Base-by-base conservation (phyloP, 2,888 invertebrate genomes). In the Trachelus tabidus region DNA sequence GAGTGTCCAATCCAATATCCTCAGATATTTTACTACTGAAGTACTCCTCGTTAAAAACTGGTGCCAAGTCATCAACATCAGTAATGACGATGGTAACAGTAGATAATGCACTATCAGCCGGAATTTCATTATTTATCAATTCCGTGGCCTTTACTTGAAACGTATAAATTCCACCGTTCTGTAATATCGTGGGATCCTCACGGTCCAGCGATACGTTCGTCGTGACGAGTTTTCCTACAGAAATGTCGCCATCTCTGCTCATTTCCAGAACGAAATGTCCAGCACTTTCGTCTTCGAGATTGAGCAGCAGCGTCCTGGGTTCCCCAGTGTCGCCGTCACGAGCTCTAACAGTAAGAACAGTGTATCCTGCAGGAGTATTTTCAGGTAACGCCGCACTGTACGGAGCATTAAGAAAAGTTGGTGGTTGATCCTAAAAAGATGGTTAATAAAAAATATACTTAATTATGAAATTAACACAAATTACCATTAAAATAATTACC, bases 241-340 rank as follows among this genome's bases (percentile, higher is more conserved):
- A 93, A 0, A 95, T 94, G 15, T 93, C 91, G n/a, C 93, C 93
- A 12, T 93, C 92, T 33, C 93, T 92, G 3, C 93, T 93, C 1
- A 93, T 88, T 35, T 89, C 87, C 9, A 97, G 90, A 68, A 93
- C 93, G 85, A 97, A 97, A 89, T 96, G 96, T 0, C 94, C 94
- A 40, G 94, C 93, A 0, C 92, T 91, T 79, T 96, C 96, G 69
- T 94, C 95, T 89, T 96, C 95, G 23, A 96, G 89, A 0, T 94
- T 94, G 15, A 96, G 88, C n/a, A 94, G 87, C 2, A 96, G 92
- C 75, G 94, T 93, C 73, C 96, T 92, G 0, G 95, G 94, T 84
- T 95, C 94, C 0, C 96, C 97, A 6, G 95, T 94, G 89, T 97
- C 97, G 0, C 97, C 97, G 87, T 97, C 97, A 80, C 95, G 94